Percentiles rank a stretch among this genome's conserved stretches.
phyloP scores from a whole-genome alignment of 2,113 vertebrate genomes.

The Rhinopomastus cyanomelas region DNA sequence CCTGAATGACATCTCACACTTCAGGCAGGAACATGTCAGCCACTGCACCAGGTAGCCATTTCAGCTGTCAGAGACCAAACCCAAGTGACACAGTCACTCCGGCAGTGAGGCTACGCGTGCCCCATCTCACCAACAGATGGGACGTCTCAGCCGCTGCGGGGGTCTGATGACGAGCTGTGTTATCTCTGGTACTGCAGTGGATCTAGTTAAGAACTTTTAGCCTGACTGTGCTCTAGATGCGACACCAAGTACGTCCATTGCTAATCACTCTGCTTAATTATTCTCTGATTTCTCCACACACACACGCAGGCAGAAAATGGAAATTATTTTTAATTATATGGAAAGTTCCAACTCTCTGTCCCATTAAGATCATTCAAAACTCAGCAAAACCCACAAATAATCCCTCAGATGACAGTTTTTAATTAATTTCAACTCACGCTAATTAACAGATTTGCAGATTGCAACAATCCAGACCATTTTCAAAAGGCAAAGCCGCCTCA shows the following conservation, averaged over 20 bases:
- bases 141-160: neutral
- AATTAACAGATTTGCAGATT: constrained; percentile 51
- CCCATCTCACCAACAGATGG: neutral
- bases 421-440: constrained; percentile 36
- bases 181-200: neutral
- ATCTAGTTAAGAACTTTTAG: neutral
- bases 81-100: neutral
- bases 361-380: neutral
- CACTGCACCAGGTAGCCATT: neutral
- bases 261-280: constrained; percentile 3
- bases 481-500: neutral
- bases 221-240: neutral
- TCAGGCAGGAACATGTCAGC: neutral
- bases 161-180: neutral
- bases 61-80: neutral
- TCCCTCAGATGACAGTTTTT: constrained; percentile 29
- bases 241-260: neutral
- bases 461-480: neutral
- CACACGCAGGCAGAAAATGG: neutral
- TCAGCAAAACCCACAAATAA: neutral
- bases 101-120: neutral
- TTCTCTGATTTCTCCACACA: neutral
- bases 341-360: constrained; percentile 7
- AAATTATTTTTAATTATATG: constrained; percentile 31
- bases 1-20: neutral